Base-by-base conservation (phyloP, 2,113 vertebrate genomes). In the Peucedramus taeniatus region DNA sequence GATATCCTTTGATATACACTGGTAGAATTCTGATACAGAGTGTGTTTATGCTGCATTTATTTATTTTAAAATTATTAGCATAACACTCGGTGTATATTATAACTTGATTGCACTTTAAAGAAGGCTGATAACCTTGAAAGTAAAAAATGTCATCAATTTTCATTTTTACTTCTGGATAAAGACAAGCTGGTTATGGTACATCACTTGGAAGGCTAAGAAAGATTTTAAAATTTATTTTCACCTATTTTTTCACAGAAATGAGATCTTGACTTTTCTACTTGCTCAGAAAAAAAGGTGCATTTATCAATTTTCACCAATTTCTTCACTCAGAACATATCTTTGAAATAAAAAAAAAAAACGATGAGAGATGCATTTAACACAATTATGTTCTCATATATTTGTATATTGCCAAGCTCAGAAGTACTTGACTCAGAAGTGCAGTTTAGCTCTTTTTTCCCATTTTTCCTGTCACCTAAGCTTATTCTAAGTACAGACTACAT, bases 31-130 rank as follows among this genome's bases (percentile, higher is more conserved):
- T 83, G 75, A 63, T 74, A 15, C 40, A 61, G 28, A 61, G 8
- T 50, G 7, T 57, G n/a, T 22, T 90, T 59, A 51, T 6, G 3
- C 7, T 21, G 27, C 33, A 91, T 30, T 9, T 27, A 68, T 81
- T 90, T 68, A 2, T 96, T 96, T 82, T 33, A 39, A 92, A 91
- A 96, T 83, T 91, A 94, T 68, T 94, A 89, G 49, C 27, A 24
- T 13, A 54, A 33, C 66, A 75, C 51, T 66, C 70, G 81, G 11
- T 53, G 7, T 83, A 21, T 93, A 45, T 39, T 78, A 27, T 60
- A 69, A 77, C 3, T 42, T 92, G 14, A 60, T 64, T 30, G 26
- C 12, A 45, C 18, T 82, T 92, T 84, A 74, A 89, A 31, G 23
- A 56, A 63, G 24, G 16, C 4, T 68, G 14, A 86, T 27, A 74